Evolutionary conservation across 2,797 vertebrate species (phyloP), one percentile per base, ranked within the genome.

Genomic region (Falco berigora): DNA sequence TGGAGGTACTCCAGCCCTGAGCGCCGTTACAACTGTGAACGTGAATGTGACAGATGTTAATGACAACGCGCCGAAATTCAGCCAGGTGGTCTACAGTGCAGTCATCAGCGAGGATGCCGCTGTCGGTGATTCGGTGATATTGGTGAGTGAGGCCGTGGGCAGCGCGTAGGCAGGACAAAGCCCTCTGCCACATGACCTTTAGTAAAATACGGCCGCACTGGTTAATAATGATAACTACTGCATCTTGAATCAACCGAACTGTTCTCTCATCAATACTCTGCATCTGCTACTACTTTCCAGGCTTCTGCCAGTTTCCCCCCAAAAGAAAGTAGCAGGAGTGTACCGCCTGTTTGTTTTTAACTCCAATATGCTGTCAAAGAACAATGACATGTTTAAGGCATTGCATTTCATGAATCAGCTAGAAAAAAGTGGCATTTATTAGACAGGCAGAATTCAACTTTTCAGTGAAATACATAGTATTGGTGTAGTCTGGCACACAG

Each of bases 11-110:
- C 99, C 99, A 3, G 98, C 99, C 9, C 98, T 99, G 62, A 99
- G 99, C 1, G 98, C 99, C 0, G 97, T 99, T 14, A 98, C 99
- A 2, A 99, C 99, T 0, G 98, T 99, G 59, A 99, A 99, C 79
- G 98, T 99, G 78, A 99, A 99, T 24, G 96, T 99, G 95, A 99
- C 99, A 0, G 99, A 99, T 27, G 98, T 99, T 79, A 99, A 99
- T 17, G 99, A 99, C 98, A 99, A 99, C 0, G 98, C 98, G 1
- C 99, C 99, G 0, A 97, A 97, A 63, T 99, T 99, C 95, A 99
- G 98, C 96, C 98, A 98, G 15, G 97, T 98, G 4, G 93, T 98
- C 74, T 99, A 99, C 98, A 98, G 98, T 0, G 98, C 99, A 0
- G 98, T 99, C 94, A 98, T 99, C 96, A 99, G 99, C 2, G 99